phyloP scores from a whole-genome alignment of 2,888 invertebrate species.

The Drosophila vallismaia region DNA sequence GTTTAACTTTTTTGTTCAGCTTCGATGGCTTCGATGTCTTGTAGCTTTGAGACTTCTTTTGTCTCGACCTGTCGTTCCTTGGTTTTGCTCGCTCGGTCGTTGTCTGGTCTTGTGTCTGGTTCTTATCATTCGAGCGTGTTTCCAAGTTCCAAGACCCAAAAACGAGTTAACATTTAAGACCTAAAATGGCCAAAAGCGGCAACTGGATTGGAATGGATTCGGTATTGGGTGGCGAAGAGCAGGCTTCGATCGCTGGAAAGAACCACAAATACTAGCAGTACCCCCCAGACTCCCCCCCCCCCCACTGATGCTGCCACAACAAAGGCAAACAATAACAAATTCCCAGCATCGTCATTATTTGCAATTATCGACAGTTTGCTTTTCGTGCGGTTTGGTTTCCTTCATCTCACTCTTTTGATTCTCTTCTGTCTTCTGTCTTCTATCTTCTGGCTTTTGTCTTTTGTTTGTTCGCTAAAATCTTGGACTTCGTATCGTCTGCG shows the following conservation, averaged over 20 bases:
- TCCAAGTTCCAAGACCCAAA: slow-evolving; percentile 33
- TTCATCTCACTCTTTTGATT: slow-evolving; percentile 1
- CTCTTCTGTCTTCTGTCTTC: too few species aligned
- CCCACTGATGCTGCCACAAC: slow-evolving; percentile 14
- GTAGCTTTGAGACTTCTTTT: slow-evolving; percentile 43
- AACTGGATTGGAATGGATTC: slow-evolving; percentile 18
- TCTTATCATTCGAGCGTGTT: slow-evolving; percentile 48
- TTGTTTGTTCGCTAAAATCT: slow-evolving; percentile 60
- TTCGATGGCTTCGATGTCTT: slow-evolving; percentile 42
- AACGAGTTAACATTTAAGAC: slow-evolving; percentile 77
- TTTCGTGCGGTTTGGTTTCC: slow-evolving; percentile 56
- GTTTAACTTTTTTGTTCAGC: slow-evolving; percentile 20
- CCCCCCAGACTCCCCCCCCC: not conserved
- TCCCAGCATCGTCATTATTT: slow-evolving; percentile 71
- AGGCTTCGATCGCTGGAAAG: slow-evolving; percentile 20
- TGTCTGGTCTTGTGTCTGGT: slow-evolving; percentile 37
- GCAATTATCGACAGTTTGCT: slow-evolving; percentile 76
- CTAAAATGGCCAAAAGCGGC: slow-evolving; percentile 66
- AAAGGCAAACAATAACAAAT: slow-evolving; percentile 46
- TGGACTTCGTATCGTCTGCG: slow-evolving; percentile 42
- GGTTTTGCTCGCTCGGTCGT: slow-evolving; percentile 35
- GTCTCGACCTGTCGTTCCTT: slow-evolving; percentile 34
- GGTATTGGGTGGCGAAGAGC: slow-evolving; percentile 12
- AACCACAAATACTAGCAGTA: slow-evolving; percentile 33
- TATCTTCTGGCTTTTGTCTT: slow-evolving; percentile 18